A percentile compares a stretch with the other conserved stretches of the same genome.
Evolutionary conservation across 1,140 invertebrate species (phyloP).

Genomic region (Latrodectus geometricus): DNA sequence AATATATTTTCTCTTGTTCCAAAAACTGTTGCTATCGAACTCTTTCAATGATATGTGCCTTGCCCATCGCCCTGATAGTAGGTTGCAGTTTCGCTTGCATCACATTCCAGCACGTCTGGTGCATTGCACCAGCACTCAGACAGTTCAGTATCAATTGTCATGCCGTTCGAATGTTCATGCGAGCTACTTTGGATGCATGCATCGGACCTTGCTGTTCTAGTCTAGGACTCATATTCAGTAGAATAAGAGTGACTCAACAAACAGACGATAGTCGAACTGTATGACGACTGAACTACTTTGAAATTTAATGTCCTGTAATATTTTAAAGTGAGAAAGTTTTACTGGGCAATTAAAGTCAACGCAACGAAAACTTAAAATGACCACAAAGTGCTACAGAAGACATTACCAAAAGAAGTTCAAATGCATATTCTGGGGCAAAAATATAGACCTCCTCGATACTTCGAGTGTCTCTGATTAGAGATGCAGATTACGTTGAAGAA

Average conservation of each 20-base stretch:
- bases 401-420: no score
- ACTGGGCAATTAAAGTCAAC: no score
- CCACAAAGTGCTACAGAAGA: no score
- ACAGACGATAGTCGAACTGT: conserved; percentile 22
- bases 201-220: conserved; percentile 76
- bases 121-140: conserved; percentile 75
- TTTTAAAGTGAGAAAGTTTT: no score
- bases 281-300: not conserved
- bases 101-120: conserved; percentile 83
- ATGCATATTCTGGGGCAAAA: no score
- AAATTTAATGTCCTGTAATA: no score
- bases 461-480: no score
- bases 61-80: conserved; percentile 77
- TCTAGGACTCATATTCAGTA: conserved; percentile 75
- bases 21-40: conserved; percentile 79
- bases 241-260: conserved; percentile 72
- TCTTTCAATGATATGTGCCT: conserved; percentile 77
- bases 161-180: conserved; percentile 73
- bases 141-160: conserved; percentile 73
- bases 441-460: no score
- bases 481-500: no score
- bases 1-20: conserved; percentile 77
- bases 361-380: no score
- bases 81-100: conserved; percentile 81
- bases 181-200: conserved; percentile 74